Evolutionary conservation across 1,140 invertebrate genomes (phyloP).

Genomic region (Drosophila aff.): DNA sequence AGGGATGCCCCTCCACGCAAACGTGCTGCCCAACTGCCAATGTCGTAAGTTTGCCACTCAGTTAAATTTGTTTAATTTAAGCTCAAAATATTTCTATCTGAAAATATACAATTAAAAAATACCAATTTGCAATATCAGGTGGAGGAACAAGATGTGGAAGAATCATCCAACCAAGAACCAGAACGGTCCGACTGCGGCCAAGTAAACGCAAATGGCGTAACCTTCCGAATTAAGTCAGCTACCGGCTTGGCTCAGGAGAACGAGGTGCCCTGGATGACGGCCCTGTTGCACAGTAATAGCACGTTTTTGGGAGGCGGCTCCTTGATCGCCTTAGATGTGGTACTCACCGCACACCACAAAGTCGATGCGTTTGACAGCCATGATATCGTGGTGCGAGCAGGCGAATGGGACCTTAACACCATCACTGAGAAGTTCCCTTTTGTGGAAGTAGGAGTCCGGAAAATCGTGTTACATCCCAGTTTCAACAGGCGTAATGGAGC

Average conservation of each 20-base stretch:
- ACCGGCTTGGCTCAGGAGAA: constrained; percentile 68
- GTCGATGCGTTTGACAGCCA: constrained; percentile 84
- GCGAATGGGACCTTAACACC: constrained; percentile 90
- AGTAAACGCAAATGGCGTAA: neutral
- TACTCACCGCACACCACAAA: constrained; percentile 87
- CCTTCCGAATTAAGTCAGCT: neutral
- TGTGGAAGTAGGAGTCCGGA: constrained; percentile 86
- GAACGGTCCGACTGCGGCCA: neutral
- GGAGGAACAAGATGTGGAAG: no score
- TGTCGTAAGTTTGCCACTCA: neutral
- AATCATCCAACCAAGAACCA: constrained; percentile 58
- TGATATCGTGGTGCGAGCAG: constrained; percentile 87
- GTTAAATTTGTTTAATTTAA: neutral
- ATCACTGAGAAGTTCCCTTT: constrained; percentile 87
- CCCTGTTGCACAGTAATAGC: constrained; percentile 89
- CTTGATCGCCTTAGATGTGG: constrained; percentile 88
- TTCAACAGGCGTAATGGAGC: constrained; percentile 84
- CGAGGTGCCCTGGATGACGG: constrained; percentile 95
- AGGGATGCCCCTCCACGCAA: neutral
- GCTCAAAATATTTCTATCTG: neutral
- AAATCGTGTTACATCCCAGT: constrained; percentile 86
- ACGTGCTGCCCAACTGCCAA: neutral
- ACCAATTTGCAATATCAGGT: neutral
- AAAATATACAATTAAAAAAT: no score
- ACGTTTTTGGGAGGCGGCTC: constrained; percentile 89